phyloP scores from a whole-genome alignment of 1,140 invertebrate genomes.

The Drosophila sechellia region DNA sequence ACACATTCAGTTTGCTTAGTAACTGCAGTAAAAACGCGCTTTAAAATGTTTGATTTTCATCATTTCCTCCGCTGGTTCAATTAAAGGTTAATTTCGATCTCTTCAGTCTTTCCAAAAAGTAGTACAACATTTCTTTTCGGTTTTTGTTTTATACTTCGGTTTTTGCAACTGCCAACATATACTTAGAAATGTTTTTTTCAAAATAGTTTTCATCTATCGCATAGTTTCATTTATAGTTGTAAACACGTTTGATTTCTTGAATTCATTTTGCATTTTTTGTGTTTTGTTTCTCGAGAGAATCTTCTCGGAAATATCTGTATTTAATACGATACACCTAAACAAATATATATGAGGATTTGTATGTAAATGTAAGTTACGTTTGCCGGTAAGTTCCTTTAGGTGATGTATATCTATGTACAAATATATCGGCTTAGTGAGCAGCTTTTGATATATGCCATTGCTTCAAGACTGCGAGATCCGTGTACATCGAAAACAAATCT shows the following conservation, averaged over 20 bases:
- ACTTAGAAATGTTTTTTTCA: slow-evolving; percentile 41
- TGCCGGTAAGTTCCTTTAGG: slow-evolving; percentile 34
- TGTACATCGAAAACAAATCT: slow-evolving; percentile 61
- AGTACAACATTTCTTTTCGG: slow-evolving; percentile 41
- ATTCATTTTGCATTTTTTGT: slow-evolving; percentile 8
- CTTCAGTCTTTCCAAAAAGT: slow-evolving; percentile 81
- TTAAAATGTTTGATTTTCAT: slow-evolving; percentile 50
- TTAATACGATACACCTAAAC: slow-evolving; percentile 63
- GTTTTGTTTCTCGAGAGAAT: slow-evolving; percentile 35
- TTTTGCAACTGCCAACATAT: slow-evolving; percentile 29
- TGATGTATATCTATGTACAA: slow-evolving; percentile 66
- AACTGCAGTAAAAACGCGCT: slow-evolving; percentile 49
- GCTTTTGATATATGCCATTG: slow-evolving; percentile 45
- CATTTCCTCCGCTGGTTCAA: slow-evolving; percentile 30
- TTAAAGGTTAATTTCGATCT: slow-evolving; percentile 68
- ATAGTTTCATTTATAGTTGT: slow-evolving; percentile 52
- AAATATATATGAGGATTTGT: slow-evolving; percentile 36
- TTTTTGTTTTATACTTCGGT: slow-evolving; percentile 12
- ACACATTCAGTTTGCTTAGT: slow-evolving; percentile 78
- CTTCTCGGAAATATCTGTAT: slow-evolving; percentile 66
- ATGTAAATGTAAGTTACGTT: slow-evolving; percentile 38
- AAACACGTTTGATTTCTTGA: slow-evolving; percentile 39
- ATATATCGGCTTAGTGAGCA: slow-evolving; percentile 54
- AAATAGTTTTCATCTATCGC: slow-evolving; percentile 55
- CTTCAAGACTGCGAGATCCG: slow-evolving; percentile 70